Evolutionary conservation across 2,113 vertebrate species (phyloP), one percentile per base, ranked within the genome.

Genomic region (Thunnus maccoyii): DNA sequence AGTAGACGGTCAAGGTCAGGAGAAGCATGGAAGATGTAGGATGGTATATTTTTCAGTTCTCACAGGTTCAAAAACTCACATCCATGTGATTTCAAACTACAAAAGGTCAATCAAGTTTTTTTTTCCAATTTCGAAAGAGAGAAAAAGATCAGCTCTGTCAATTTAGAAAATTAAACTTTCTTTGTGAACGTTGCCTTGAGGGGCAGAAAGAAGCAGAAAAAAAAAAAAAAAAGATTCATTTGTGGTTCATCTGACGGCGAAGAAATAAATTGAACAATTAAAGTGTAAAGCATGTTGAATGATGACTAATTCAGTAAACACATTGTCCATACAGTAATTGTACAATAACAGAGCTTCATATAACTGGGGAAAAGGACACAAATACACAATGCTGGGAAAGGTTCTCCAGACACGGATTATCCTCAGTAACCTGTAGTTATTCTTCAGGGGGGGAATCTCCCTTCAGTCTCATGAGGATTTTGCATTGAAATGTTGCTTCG

Each of bases 291-390:
- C 12, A 51, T 62, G 50, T 36, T 13, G 54, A 69, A 68, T 72
- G 52, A 70, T 74, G 46, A 78, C 4, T n/a, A 51, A 78, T 7
- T 66, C 68, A 74, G 78, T 86, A 79, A 90, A 86, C 83, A 85
- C 63, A 46, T 56, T 86, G 86, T 90, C 80, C 76, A 85, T 88
- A 91, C 89, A 92, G 91, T 88, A 89, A 87, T 54, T 10, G 62
- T 89, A 93, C 83, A 89, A 78, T 68, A 86, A 90, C 86, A 78
- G 88, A 94, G 94, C 92, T 94, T 95, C 90, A 93, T 93, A 83
- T 87, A 91, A 93, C 93, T 94, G 94, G 89, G 65, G 66, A 80
- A 66, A 78, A 81, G 72, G 25, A 91, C 76, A 92, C 67, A 86
- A 72, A 89, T 44, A 89, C 76, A 84, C 46, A 47, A 87, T 4